Conservation (phyloP, 1,140 invertebrate genomes). For the Drosophila melanica region DNA sequence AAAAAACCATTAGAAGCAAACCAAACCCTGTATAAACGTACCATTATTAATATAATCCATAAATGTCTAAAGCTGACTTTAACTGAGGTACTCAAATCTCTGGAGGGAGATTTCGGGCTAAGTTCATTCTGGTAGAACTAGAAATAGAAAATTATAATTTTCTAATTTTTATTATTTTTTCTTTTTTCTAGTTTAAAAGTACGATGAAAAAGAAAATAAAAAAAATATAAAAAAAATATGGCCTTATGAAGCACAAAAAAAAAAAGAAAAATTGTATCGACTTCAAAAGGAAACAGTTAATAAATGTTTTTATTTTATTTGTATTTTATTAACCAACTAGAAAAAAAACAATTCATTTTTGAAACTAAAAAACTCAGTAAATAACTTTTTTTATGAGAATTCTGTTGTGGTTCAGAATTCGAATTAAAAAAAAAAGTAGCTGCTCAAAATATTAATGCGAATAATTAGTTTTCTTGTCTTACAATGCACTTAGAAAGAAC, state of each 20-base stretch:
- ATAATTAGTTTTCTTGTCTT: neutral
- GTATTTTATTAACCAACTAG: neutral
- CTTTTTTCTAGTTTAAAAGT: neutral
- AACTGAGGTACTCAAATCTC: neutral
- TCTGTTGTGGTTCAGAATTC: neutral
- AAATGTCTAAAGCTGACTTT: too few relatives aligned
- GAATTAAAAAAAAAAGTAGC: neutral
- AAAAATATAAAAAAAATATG: neutral
- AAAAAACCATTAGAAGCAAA: too few relatives aligned
- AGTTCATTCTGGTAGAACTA: neutral
- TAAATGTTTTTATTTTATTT: neutral
- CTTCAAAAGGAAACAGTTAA: neutral
- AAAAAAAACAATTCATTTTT: neutral
- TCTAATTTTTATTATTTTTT: constrained; percentile 1
- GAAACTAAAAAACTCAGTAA: neutral
- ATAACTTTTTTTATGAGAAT: neutral
- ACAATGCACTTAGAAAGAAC: neutral
- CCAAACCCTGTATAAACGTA: too few relatives aligned
- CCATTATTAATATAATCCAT: too few relatives aligned
- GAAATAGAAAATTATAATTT: neutral
- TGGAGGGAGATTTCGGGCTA: neutral
- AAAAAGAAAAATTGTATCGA: neutral
- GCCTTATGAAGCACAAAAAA: neutral
- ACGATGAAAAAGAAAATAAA: neutral
- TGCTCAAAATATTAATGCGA: neutral